Conservation (phyloP, 2,797 vertebrate genomes). For the Eulemur coronatus region DNA sequence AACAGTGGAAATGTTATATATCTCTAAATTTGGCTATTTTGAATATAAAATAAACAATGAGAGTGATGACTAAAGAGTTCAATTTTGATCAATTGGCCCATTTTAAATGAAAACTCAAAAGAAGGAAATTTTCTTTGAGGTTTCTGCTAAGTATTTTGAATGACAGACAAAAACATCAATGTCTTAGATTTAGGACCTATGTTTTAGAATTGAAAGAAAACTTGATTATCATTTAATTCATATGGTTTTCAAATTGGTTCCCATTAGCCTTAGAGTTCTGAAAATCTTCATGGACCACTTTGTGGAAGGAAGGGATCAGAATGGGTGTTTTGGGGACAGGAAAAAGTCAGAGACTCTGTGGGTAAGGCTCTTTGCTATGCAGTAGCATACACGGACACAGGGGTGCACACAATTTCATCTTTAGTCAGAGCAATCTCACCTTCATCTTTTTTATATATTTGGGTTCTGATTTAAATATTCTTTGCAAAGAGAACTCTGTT, state of each 20-base stretch:
- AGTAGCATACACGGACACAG: not conserved
- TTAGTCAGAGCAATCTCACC: not conserved
- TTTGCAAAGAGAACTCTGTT: not conserved
- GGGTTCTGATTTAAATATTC: not conserved
- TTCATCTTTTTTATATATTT: not conserved
- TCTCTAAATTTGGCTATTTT: not conserved
- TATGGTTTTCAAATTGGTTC: not conserved
- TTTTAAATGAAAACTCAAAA: slow-evolving; percentile 26
- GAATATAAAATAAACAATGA: not conserved
- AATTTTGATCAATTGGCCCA: not conserved
- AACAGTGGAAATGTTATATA: not conserved
- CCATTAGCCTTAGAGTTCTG: not conserved
- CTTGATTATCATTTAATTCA: not conserved
- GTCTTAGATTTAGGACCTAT: not conserved
- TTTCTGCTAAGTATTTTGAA: not conserved
- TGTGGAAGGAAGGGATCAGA: not conserved
- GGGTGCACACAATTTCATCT: not conserved
- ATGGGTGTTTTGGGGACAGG: not conserved
- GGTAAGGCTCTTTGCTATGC: not conserved
- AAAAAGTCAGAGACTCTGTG: not conserved
- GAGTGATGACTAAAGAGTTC: not conserved
- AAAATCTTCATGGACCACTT: not conserved
- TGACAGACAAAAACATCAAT: not conserved
- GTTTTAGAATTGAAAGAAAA: slow-evolving; percentile 46
- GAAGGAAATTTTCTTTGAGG: not conserved